Base-by-base conservation (phyloP, 2,797 vertebrate genomes). In the Hylomyscus alleni region DNA sequence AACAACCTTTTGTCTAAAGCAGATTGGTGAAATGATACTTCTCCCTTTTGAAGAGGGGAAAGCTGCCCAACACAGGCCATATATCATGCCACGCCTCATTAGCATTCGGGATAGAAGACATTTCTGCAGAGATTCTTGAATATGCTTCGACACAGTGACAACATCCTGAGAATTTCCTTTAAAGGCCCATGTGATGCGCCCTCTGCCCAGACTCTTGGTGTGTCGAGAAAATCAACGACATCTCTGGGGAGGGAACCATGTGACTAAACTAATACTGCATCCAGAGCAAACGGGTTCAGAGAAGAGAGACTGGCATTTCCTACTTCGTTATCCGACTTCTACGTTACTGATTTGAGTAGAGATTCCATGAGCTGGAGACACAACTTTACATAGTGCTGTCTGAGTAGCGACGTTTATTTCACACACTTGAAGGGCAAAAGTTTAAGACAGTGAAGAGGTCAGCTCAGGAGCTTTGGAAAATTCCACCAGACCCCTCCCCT, bases 1-100 rank as follows among this genome's bases (percentile, higher is more conserved):
- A 83, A 58, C 26, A 75, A 11, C 22, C 62, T 86, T 91, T 73
- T 81, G 50, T 69, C 11, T 20, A 56, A 81, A 26, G 58, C 81
- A 78, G 6, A 44, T 31, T 58, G 54, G 6, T 40, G 81, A 90
- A 69, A 34, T 73, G 11, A 26, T 54, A 94, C 65, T 88, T 91
- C 94, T 80, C 20, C 34, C 29, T 88, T 96, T 94, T 90, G 62
- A 92, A 77, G 34, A 29, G n/a, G 56, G 19, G 11, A 75, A 89
- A 72, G 44, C 40, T 69, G 56, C 19, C 24, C 26, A 52, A 22
- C 10, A 67, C 26, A 44, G 31, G 9, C n/a, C 34, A 69, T 56
- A 69, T 73, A 73, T 89, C 20, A 37, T 44, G 77, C 15, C 52
- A 62, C 6, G 78, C 4, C 22, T 89, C 87, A 90, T 52, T 85